phyloP scores from a whole-genome alignment of 1,140 invertebrate species.

The Drosophila ironensis region DNA sequence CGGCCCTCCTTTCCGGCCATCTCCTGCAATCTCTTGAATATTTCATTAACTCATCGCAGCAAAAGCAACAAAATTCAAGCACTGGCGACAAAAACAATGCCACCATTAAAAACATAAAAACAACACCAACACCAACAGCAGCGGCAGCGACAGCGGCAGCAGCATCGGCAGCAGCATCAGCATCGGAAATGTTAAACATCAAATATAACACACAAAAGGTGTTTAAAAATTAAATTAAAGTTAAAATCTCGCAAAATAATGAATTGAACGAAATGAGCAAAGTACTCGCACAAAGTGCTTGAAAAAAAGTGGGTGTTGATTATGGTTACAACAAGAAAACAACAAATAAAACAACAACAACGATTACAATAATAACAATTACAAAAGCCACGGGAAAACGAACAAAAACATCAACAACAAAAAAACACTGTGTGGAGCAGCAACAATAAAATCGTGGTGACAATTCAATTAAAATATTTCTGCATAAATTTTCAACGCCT shows the following conservation, averaged over 20 bases:
- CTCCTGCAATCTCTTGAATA: slow-evolving; percentile 53
- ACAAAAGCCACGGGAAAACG: slow-evolving; percentile 14
- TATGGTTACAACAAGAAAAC: not conserved
- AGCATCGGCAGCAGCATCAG: not conserved
- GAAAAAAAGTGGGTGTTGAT: not conserved
- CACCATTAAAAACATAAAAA: not conserved
- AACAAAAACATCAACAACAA: slow-evolving; percentile 5
- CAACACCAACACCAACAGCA: slow-evolving; percentile 1
- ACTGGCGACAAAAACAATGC: not conserved
- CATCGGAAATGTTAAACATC: slow-evolving; percentile 53
- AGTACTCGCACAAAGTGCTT: slow-evolving; percentile 40
- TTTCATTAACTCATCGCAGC: slow-evolving; percentile 53
- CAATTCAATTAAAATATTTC: slow-evolving; percentile 80
- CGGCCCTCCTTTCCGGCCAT: slow-evolving; percentile 9
- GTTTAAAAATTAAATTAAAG: slow-evolving; percentile 80
- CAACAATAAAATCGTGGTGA: slow-evolving; percentile 69
- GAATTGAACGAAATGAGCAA: slow-evolving; percentile 60
- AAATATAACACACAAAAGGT: slow-evolving; percentile 66
- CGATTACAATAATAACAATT: slow-evolving; percentile 2
- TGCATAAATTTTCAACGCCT: slow-evolving; percentile 65
- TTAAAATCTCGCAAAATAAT: slow-evolving; percentile 75
- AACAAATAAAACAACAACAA: not conserved
- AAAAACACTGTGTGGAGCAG: too few relatives aligned
- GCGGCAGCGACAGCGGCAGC: not conserved
- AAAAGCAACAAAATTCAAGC: slow-evolving; percentile 11